phyloP scores from a whole-genome alignment of 2,888 invertebrate genomes.

The Chironomus riparius region DNA sequence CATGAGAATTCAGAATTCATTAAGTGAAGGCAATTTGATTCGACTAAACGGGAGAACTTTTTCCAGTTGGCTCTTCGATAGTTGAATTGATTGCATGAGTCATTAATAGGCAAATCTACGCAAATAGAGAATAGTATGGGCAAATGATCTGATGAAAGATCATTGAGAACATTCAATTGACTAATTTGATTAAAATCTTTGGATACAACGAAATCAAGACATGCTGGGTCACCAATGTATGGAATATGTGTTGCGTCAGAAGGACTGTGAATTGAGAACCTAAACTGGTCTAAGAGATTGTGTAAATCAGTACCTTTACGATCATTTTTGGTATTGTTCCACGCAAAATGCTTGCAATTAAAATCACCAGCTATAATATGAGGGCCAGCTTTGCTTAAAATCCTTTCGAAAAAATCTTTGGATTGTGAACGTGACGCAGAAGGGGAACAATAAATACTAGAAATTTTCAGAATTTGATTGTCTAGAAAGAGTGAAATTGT shows the following conservation, averaged over 20 bases:
- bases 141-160: not conserved
- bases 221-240: not conserved
- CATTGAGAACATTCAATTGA: not conserved
- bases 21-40: not conserved
- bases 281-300: not conserved
- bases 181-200: not conserved
- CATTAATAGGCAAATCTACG: not conserved
- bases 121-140: not conserved
- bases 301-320: not conserved
- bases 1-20: not conserved
- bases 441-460: not conserved
- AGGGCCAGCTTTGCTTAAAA: not conserved
- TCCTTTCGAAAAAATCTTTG: not conserved
- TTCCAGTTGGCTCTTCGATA: not conserved
- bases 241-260: not conserved
- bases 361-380: not conserved
- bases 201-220: not conserved
- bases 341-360: not conserved
- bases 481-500: not conserved
- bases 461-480: not conserved
- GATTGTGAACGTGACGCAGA: not conserved
- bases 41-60: not conserved
- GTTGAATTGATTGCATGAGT: not conserved
- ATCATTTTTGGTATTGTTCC: not conserved
- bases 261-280: not conserved